A percentile compares a stretch with the other conserved stretches of the same genome.
Evolutionary conservation across 2,888 invertebrate species (phyloP).

Genomic region (Meteorus cinctellus): DNA sequence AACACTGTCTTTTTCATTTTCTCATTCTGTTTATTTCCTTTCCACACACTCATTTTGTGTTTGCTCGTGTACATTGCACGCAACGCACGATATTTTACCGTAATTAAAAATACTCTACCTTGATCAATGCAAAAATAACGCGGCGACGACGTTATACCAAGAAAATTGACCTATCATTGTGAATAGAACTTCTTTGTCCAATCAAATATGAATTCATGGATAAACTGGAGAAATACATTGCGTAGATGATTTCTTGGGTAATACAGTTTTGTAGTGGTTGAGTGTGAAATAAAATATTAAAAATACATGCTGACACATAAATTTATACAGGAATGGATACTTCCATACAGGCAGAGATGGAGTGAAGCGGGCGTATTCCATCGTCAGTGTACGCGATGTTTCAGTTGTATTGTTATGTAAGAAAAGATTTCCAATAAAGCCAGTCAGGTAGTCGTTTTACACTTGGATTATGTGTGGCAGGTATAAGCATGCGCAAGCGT

Average conservation of each 20-base stretch:
- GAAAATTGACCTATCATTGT: conserved; percentile 31
- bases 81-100: conserved; percentile 31
- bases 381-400: not conserved
- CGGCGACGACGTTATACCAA: conserved; percentile 36
- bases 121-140: conserved; percentile 45
- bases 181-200: not conserved
- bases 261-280: not conserved
- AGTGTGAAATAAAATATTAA: conserved; percentile 4
- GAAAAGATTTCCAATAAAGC: conserved; percentile 28
- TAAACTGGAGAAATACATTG: not conserved
- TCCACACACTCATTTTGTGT: conserved; percentile 27
- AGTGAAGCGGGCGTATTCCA: conserved; percentile 28
- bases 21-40: conserved; percentile 16
- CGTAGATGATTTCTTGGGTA: not conserved
- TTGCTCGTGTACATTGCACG: conserved; percentile 18
- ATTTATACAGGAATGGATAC: conserved; percentile 19
- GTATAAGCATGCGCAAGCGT: not conserved
- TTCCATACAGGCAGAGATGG: not conserved
- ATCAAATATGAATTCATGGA: too few species aligned
- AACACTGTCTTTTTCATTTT: not conserved
- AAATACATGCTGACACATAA: conserved; percentile 29
- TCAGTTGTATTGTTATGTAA: conserved; percentile 13
- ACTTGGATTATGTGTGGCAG: conserved; percentile 10
- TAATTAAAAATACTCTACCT: conserved; percentile 40
- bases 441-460: conserved; percentile 9